phyloP scores from a whole-genome alignment of 2,888 invertebrate genomes.

The Eupeodes latifasciatus region DNA sequence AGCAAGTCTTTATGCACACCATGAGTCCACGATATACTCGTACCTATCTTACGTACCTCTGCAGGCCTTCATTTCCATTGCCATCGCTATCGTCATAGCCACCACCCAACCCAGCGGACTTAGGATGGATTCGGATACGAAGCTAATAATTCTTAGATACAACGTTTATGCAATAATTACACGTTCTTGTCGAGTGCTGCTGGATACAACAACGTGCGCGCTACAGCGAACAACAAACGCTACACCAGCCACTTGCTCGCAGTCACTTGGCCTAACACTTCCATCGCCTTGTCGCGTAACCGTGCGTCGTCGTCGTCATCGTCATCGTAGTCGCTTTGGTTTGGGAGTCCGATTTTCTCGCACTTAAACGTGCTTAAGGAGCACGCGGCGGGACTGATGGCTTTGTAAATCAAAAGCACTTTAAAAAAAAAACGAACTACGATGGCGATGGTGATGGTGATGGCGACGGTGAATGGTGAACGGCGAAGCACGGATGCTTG shows the following conservation, averaged over 20 bases:
- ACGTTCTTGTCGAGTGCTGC: conserved; percentile 66
- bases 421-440: not conserved
- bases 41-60: not conserved
- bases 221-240: not conserved
- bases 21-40: not conserved
- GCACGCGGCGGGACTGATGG: conserved; percentile 10
- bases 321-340: not conserved
- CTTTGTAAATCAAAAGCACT: not conserved
- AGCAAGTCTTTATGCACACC: conserved; percentile 30
- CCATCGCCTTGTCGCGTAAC: conserved; percentile 1
- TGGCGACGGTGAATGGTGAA: too few species aligned
- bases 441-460: not conserved
- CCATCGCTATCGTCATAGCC: too few species aligned
- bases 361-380: conserved; percentile 60
- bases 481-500: conserved; percentile 32
- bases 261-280: conserved; percentile 69
- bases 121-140: conserved; percentile 30
- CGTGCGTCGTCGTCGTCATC: too few species aligned
- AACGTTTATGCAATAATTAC: conserved; percentile 76
- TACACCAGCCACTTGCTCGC: conserved; percentile 53
- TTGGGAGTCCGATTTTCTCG: conserved; percentile 67
- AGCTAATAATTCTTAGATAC: conserved; percentile 75
- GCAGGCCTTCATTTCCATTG: too few species aligned
- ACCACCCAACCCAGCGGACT: too few species aligned
- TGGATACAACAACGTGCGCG: conserved; percentile 53